Evolutionary conservation across 1,140 invertebrate genomes (phyloP).

Genomic region (Caenorhabditis briggsae): DNA sequence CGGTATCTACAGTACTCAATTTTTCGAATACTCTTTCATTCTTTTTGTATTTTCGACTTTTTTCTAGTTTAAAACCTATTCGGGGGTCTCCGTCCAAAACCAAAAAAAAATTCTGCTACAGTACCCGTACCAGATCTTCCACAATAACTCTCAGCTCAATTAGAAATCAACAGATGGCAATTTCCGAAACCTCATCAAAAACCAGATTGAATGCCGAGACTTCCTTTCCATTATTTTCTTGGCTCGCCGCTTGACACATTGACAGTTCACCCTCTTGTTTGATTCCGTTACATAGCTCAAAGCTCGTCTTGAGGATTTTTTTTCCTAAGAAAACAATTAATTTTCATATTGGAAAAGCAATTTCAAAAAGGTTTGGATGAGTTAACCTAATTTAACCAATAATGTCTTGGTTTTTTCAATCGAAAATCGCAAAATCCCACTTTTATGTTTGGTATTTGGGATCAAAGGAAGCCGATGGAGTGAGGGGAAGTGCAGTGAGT

Average conservation of each 20-base stretch:
- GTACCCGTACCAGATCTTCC: too few relatives aligned
- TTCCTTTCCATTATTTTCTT: conserved; percentile 31
- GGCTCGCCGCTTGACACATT: conserved; percentile 47
- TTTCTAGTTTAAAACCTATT: too few relatives aligned
- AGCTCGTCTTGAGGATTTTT: background rate
- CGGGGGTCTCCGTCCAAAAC: too few relatives aligned
- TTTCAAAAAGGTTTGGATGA: conserved; percentile 23
- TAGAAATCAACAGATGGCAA: background rate
- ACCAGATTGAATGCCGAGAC: conserved; percentile 38
- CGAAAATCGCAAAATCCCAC: conserved; percentile 84
- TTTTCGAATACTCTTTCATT: too few relatives aligned
- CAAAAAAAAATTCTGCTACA: too few relatives aligned
- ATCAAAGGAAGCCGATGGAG: conserved; percentile 90
- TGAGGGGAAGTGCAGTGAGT: conserved; percentile 84
- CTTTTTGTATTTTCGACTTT: too few relatives aligned
- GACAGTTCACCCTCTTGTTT: conserved; percentile 38
- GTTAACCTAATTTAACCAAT: conserved; percentile 3
- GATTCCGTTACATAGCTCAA: background rate
- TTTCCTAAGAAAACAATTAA: background rate
- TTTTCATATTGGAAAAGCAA: background rate
- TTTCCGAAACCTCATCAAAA: conserved; percentile 3
- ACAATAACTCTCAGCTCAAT: too few relatives aligned
- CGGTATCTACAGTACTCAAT: too few relatives aligned
- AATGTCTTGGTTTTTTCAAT: conserved; percentile 62
- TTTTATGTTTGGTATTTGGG: conserved; percentile 99